Evolutionary conservation across 2,113 vertebrate genomes (phyloP).

Genomic region (Sigmodon hispidus): DNA sequence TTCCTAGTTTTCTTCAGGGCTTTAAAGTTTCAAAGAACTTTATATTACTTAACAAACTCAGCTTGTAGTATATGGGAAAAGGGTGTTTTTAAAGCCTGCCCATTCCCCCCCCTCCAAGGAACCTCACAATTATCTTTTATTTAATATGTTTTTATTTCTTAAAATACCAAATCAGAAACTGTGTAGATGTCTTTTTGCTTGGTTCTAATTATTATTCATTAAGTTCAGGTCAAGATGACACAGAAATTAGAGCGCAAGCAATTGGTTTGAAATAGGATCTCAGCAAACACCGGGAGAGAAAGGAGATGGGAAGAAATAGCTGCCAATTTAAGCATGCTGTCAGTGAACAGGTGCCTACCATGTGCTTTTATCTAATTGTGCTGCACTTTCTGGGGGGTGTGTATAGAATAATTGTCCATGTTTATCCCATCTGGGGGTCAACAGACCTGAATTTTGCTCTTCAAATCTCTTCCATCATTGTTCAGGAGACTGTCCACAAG

Average conservation of each 20-base stretch:
- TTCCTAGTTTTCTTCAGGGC: constrained; percentile 64
- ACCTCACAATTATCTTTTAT: neutral
- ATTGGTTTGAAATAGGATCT: neutral
- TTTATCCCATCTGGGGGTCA: neutral
- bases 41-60: constrained; percentile 47
- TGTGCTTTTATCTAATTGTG: neutral
- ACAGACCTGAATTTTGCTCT: neutral
- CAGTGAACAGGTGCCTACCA: neutral
- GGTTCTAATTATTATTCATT: constrained; percentile 25
- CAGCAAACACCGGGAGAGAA: neutral
- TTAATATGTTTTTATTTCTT: neutral
- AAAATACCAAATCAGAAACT: constrained; percentile 30
- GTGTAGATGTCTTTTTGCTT: constrained; percentile 3
- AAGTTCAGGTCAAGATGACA: neutral
- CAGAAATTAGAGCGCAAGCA: neutral
- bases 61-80: neutral
- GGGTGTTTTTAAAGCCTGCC: constrained; percentile 16
- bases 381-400: neutral
- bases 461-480: neutral
- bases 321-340: neutral
- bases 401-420: neutral
- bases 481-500: neutral
- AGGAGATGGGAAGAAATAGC: neutral
- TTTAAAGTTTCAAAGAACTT: constrained; percentile 74
- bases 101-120: constrained; percentile 25